These are phyloP conservation scores for Protula sp. DNA, from an alignment of 2,888 invertebrate genomes.

Conservation along the genomic window DNA sequence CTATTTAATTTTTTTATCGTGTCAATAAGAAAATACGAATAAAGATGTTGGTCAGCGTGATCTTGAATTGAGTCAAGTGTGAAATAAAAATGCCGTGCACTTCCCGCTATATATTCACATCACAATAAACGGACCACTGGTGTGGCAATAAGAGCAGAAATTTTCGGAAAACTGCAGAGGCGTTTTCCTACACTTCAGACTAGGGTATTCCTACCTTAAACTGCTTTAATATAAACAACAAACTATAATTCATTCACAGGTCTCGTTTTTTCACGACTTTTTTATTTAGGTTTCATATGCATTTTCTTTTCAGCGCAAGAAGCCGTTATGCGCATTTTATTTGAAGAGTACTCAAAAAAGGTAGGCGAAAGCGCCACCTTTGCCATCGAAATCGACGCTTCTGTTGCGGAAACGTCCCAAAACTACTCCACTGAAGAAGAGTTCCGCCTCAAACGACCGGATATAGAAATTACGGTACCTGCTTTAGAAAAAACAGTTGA, in stretches of 20 bases:
- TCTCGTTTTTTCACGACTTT: neutral
- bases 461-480: constrained; percentile 64
- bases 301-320: constrained; percentile 61
- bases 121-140: too few species aligned
- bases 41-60: too few species aligned
- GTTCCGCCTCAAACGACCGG: constrained; percentile 72
- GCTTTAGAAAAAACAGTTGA: too few species aligned
- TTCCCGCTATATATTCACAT: too few species aligned
- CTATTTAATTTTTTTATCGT: too few species aligned
- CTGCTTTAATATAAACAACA: neutral
- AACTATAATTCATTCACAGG: neutral
- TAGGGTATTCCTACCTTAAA: too few species aligned
- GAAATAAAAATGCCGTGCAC: too few species aligned
- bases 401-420: constrained; percentile 75
- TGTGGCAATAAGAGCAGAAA: too few species aligned
- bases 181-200: too few species aligned
- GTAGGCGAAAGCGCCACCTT: constrained; percentile 68
- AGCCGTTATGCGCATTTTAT: constrained; percentile 62
- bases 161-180: too few species aligned
- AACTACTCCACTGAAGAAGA: constrained; percentile 79
- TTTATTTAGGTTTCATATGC: neutral
- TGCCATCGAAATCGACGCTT: constrained; percentile 69
- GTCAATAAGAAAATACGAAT: too few species aligned
- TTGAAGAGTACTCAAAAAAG: constrained; percentile 67
- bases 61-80: too few species aligned